These are phyloP conservation scores for Cettia cetti DNA, from an alignment of 2,113 vertebrate species.

Conservation along the genomic window DNA sequence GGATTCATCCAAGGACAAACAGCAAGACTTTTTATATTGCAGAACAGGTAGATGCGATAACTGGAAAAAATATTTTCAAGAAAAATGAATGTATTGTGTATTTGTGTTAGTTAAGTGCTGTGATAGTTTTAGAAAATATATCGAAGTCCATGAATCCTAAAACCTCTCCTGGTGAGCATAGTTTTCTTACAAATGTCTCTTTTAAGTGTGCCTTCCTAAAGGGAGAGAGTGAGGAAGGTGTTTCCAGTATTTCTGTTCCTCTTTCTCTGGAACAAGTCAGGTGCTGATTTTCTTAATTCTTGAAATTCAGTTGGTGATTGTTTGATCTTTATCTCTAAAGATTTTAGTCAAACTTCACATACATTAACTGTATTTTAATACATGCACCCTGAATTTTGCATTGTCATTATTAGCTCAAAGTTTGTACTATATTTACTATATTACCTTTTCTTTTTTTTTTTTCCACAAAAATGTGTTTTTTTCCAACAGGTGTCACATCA, in stretches of 20 bases:
- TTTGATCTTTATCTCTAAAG: neutral
- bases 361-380: neutral
- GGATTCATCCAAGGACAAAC: constrained; percentile 92
- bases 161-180: neutral
- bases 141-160: neutral
- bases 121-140: neutral
- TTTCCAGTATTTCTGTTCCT: neutral
- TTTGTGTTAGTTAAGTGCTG: neutral
- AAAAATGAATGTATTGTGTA: neutral
- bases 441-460: neutral
- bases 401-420: neutral
- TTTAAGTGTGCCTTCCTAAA: neutral
- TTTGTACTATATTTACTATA: neutral
- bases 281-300: neutral
- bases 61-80: neutral
- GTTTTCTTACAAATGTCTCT: neutral
- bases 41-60: constrained; percentile 83
- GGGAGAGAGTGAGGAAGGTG: neutral
- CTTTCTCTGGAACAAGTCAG: neutral
- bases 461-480: neutral
- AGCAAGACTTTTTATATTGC: constrained; percentile 99
- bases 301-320: neutral
- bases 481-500: constrained; percentile 91
- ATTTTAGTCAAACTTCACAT: neutral
- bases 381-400: neutral